phyloP scores from a whole-genome alignment of 2,797 vertebrate genomes.

The Caiman crocodilus region DNA sequence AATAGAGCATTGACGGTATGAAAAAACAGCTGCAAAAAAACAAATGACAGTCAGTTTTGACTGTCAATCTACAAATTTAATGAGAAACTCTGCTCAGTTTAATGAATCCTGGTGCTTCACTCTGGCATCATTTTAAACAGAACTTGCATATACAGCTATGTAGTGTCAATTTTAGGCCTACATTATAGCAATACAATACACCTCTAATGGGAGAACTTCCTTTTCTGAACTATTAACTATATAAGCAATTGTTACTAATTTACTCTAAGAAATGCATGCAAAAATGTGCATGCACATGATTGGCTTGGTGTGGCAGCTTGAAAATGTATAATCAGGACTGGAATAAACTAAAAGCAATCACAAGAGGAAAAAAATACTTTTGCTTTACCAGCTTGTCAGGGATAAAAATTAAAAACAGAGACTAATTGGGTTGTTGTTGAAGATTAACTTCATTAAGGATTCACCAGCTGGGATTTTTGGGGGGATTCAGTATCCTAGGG shows the following conservation, averaged over 20 bases:
- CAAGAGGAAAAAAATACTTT: background rate
- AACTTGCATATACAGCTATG: slow-evolving; percentile 54
- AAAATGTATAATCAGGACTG: slow-evolving; percentile 59
- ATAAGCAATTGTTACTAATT: slow-evolving; percentile 72
- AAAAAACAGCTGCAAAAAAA: slow-evolving; percentile 46
- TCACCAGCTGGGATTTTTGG: background rate
- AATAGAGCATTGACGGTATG: slow-evolving; percentile 56
- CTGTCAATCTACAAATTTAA: slow-evolving; percentile 83
- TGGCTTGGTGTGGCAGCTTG: slow-evolving; percentile 41
- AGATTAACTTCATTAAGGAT: background rate
- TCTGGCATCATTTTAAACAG: slow-evolving; percentile 68
- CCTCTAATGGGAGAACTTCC: slow-evolving; percentile 53
- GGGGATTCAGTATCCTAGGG: background rate
- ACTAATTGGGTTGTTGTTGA: slow-evolving; percentile 44
- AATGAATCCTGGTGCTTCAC: slow-evolving; percentile 76
- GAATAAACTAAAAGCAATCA: slow-evolving; percentile 39
- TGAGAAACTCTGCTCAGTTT: slow-evolving; percentile 79
- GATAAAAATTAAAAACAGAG: background rate
- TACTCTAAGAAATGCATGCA: slow-evolving; percentile 44
- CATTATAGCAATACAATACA: slow-evolving; percentile 32
- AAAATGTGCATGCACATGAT: slow-evolving; percentile 10
- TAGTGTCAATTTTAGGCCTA: slow-evolving; percentile 62
- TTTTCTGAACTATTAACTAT: slow-evolving; percentile 64
- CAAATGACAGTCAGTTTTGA: slow-evolving; percentile 74
- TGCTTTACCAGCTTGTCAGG: slow-evolving; percentile 16